Percentiles rank a stretch among this genome's conserved stretches.
Conservation (phyloP, 2,888 invertebrate genomes). For the Lamproptera curius region DNA sequence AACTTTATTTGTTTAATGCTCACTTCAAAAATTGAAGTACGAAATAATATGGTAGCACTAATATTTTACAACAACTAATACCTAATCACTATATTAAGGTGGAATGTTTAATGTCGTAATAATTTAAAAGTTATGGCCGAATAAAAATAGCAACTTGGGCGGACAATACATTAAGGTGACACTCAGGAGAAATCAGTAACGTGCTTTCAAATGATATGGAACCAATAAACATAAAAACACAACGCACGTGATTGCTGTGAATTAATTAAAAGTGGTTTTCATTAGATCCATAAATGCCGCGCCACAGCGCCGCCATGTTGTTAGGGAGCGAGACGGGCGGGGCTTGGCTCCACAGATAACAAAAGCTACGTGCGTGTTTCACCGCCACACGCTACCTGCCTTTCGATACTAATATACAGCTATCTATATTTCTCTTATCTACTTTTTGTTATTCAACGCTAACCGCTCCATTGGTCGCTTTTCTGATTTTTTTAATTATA, state of each 20-base stretch:
- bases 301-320: constrained; percentile 36
- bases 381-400: constrained; percentile 19
- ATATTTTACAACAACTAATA: not conserved
- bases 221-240: constrained; percentile 74
- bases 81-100: constrained; percentile 52
- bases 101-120: constrained; percentile 52
- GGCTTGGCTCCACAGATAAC: constrained; percentile 59
- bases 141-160: constrained; percentile 38
- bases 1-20: not conserved
- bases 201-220: constrained; percentile 71
- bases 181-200: constrained; percentile 75
- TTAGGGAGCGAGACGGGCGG: constrained; percentile 38
- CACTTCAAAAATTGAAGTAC: not conserved
- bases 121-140: constrained; percentile 40
- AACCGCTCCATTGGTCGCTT: constrained; percentile 7
- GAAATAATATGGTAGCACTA: not conserved
- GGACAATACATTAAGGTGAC: constrained; percentile 66
- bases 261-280: constrained; percentile 76
- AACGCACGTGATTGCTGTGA: constrained; percentile 72
- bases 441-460: constrained; percentile 6
- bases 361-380: constrained; percentile 40
- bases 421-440: constrained; percentile 3
- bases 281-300: constrained; percentile 62
- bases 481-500: not conserved
- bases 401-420: constrained; percentile 14